Evolutionary conservation across 2,888 invertebrate genomes (phyloP), one percentile per base, ranked within the genome.

Genomic region (Platycheirus albimanus): DNA sequence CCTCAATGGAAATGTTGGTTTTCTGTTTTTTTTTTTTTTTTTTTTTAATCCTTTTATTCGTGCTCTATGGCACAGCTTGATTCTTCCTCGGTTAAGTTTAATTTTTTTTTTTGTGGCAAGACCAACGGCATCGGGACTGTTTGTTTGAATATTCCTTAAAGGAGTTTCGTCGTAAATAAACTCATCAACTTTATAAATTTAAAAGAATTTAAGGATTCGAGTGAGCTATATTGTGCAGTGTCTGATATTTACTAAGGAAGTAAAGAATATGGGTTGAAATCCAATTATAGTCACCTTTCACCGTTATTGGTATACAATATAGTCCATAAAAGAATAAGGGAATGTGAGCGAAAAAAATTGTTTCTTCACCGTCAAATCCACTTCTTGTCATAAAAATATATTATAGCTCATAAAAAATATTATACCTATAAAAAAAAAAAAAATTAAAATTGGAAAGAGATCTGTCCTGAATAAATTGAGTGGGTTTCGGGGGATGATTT

Each of bases 391-490:
- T 64, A 66, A 58, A 56, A 72, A 33, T 43, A 30, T 52, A 43
- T 61, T 45, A 56, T 33, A 15, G 30, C 41, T 56, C 28, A 51
- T 51, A 49, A 66, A 61, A 66, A 58, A 8, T 54, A 52, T 45
- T 41, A 45, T 36, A 52, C n/a, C n/a, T n/a, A n/a, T n/a, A n/a
- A n/a, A n/a, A n/a, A n/a, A n/a, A n/a, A n/a, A n/a, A n/a, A n/a
- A n/a, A n/a, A n/a, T n/a, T n/a, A n/a, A n/a, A n/a, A n/a, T 36
- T 43, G n/a, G 33, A 66, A 70, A 47, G 63, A 63, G 56, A 52
- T 61, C 64, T 64, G n/a, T 56, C 36, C 49, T 17, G 41, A 77
- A 69, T 64, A 45, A 56, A 78, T 66, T 71, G 30, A 47, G 41
- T 51, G 36, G 33, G 17, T 56, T 77, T 47, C 47, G 54, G 19